phyloP scores from a whole-genome alignment of 2,797 vertebrate species.

The Lepilemur septentrionalis region DNA sequence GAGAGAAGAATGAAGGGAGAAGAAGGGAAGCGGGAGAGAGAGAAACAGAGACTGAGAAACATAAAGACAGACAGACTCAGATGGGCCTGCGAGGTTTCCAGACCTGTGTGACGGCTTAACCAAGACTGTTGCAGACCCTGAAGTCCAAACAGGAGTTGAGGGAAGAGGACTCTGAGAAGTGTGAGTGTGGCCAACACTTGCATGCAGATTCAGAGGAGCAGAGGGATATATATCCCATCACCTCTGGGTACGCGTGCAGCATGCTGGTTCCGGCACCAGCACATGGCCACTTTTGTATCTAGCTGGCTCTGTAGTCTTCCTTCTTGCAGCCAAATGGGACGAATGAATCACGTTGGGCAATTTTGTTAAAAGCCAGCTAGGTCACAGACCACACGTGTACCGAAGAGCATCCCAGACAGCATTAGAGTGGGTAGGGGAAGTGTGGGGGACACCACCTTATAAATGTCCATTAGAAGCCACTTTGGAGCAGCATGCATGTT shows the following conservation, averaged over 20 bases:
- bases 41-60: not conserved
- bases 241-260: not conserved
- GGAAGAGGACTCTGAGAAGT: not conserved
- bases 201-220: conserved; percentile 36
- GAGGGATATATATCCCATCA: not conserved
- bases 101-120: not conserved
- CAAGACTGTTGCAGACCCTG: not conserved
- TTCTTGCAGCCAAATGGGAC: conserved; percentile 40
- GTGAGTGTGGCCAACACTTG: not conserved
- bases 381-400: not conserved
- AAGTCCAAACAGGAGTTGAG: not conserved
- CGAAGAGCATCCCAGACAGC: not conserved
- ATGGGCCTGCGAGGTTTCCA: not conserved
- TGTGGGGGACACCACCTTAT: not conserved
- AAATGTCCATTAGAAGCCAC: conserved; percentile 30
- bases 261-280: conserved; percentile 20
- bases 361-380: conserved; percentile 14
- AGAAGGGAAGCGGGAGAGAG: conserved; percentile 24
- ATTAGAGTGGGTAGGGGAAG: not conserved
- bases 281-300: not conserved
- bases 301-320: conserved; percentile 28
- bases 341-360: not conserved
- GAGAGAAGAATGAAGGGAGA: conserved; percentile 41
- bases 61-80: not conserved
- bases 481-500: not conserved